Evolutionary conservation across 2,888 invertebrate species (phyloP), one percentile per base, ranked within the genome.

Genomic region (Incurvaria masculella): DNA sequence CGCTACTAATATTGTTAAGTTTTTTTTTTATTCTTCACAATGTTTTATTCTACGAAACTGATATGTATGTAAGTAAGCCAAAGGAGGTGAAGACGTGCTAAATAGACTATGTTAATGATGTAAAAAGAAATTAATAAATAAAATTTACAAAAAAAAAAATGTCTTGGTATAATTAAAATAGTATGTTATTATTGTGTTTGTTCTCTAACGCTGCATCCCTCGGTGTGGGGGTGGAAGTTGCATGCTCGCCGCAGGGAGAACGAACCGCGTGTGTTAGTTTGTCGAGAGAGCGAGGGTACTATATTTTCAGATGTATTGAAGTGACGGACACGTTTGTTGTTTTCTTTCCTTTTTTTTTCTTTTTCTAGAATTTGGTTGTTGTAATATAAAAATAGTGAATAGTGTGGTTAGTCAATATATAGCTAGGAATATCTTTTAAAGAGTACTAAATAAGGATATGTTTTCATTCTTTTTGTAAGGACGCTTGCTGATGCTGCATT

Each of bases 401-500:
- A 55, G 33, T 33, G 33, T 33, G 33, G 33, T 33, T 33, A 33
- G 33, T 33, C 33, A 33, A 33, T 33, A 33, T 33, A 33, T 33
- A 33, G 33, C 33, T 33, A 33, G 33, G 33, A 11, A 14, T 33
- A 33, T 33, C 33, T 33, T 33, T 33, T 33, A 33, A 33, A 33
- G 14, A 14, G 33, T 4, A 14, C 4, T 33, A 33, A 33, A 33
- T 65, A 65, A 64, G 63, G 62, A 56, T 57, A 61, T 59, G 60
- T 61, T 59, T 63, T 23, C 23, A 6, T 23, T 23, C 14, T 33
- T 33, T 67, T 67, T 66, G 61, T 65, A 66, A 66, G 64, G 57
- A 61, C 61, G 69, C 68, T 69, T 68, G 64, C 59, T 58, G 56
- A 63, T 4, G 33, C 8, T 23, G 5, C 33, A 4, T 8, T 14